Evolutionary conservation across 2,888 invertebrate genomes (phyloP).

Genomic region (Capitulum mitella): DNA sequence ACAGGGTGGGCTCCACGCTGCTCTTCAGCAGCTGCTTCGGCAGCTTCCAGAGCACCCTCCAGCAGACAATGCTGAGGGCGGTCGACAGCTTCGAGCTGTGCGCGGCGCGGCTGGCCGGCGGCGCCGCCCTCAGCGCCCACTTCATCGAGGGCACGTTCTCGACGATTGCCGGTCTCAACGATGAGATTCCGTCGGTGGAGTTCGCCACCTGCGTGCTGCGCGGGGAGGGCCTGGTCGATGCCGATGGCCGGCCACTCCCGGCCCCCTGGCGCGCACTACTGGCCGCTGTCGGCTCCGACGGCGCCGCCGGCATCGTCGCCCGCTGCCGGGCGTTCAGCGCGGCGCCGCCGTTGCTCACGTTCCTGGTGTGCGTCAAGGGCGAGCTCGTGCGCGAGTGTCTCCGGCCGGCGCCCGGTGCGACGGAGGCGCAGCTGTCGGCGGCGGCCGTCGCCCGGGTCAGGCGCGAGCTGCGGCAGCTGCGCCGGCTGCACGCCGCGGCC

Average conservation of each 20-base stretch:
- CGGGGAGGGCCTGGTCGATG: background rate
- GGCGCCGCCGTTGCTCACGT: background rate
- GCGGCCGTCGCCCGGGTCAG: background rate
- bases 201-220: background rate
- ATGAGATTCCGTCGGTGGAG: background rate
- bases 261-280: background rate
- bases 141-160: background rate
- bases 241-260: background rate
- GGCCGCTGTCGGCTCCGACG: background rate
- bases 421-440: background rate
- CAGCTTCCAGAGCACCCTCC: background rate
- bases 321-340: background rate
- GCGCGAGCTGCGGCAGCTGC: background rate
- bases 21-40: background rate
- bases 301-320: background rate
- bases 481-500: background rate
- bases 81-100: background rate
- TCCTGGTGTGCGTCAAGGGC: background rate
- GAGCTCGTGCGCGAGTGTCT: background rate
- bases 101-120: background rate
- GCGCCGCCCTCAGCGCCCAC: background rate
- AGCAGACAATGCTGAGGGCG: background rate
- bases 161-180: background rate
- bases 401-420: background rate
- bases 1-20: background rate